Conservation (phyloP, 2,113 vertebrate species). For the Psettodes erumei region DNA sequence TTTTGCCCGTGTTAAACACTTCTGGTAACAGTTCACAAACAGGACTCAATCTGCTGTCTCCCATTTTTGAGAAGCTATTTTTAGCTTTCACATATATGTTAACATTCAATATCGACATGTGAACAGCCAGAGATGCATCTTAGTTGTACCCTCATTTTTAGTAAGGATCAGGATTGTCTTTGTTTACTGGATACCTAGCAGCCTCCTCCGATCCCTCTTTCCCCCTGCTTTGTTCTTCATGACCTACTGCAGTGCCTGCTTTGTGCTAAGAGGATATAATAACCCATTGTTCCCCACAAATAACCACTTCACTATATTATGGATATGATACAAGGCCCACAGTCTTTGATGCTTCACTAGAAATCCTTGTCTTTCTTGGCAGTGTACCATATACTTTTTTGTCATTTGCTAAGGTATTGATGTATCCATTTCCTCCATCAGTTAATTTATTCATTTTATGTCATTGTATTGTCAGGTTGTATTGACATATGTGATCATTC, state of each 20-base stretch:
- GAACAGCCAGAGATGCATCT: conserved; percentile 28
- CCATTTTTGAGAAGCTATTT: conserved; percentile 8
- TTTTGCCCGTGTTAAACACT: conserved; percentile 1
- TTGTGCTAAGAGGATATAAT: conserved; percentile 22
- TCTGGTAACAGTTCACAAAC: neutral
- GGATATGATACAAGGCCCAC: conserved; percentile 21
- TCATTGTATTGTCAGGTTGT: conserved; percentile 12
- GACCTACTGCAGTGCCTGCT: conserved; percentile 33
- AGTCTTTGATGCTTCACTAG: conserved; percentile 3
- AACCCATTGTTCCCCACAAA: conserved; percentile 17
- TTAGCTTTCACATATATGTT: too few species aligned
- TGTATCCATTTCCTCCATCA: neutral
- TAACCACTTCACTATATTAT: conserved; percentile 29
- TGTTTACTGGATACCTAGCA: conserved; percentile 32
- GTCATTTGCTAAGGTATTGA: conserved; percentile 12
- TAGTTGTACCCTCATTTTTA: conserved; percentile 37
- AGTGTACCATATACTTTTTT: neutral
- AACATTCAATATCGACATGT: too few species aligned
- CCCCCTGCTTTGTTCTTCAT: conserved; percentile 36
- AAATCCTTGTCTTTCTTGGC: conserved; percentile 1
- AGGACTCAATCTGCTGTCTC: conserved; percentile 1
- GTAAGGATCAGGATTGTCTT: conserved; percentile 48
- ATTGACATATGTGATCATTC: conserved; percentile 22
- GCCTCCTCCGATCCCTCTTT: conserved; percentile 24
- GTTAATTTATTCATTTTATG: neutral